Evolutionary conservation across 2,113 vertebrate genomes (phyloP).

Genomic region (Ictidomys tridecemlineatus): DNA sequence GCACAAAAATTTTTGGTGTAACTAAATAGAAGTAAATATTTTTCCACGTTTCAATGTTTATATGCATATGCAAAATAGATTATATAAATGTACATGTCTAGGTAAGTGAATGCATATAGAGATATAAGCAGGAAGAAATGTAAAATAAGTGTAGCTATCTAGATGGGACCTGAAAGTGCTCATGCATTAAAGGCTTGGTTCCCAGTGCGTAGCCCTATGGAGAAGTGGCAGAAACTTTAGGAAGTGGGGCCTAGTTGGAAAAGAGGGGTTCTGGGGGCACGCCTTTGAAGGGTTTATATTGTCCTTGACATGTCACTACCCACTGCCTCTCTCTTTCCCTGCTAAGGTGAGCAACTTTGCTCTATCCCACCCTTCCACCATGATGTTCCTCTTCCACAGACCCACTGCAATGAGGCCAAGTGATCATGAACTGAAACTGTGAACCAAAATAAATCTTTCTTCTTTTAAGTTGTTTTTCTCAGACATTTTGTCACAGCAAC

Average conservation of each 20-base stretch:
- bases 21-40: not conserved
- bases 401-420: not conserved
- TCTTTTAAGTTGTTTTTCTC: not conserved
- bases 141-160: conserved; percentile 3
- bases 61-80: not conserved
- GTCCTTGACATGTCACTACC: too few species aligned
- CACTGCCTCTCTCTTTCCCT: not conserved
- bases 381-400: not conserved
- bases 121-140: not conserved
- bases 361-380: not conserved
- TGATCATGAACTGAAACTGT: not conserved
- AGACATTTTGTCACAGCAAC: not conserved
- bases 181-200: not conserved
- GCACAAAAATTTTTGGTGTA: not conserved
- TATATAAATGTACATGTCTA: not conserved
- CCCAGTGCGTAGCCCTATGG: not conserved
- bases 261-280: not conserved
- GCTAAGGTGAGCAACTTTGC: not conserved
- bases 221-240: not conserved
- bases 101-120: not conserved
- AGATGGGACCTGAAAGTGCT: not conserved
- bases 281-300: not conserved
- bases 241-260: not conserved
- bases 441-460: not conserved
- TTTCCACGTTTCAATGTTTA: not conserved